phyloP scores from a whole-genome alignment of 2,797 vertebrate species.

The Chanos chanos region DNA sequence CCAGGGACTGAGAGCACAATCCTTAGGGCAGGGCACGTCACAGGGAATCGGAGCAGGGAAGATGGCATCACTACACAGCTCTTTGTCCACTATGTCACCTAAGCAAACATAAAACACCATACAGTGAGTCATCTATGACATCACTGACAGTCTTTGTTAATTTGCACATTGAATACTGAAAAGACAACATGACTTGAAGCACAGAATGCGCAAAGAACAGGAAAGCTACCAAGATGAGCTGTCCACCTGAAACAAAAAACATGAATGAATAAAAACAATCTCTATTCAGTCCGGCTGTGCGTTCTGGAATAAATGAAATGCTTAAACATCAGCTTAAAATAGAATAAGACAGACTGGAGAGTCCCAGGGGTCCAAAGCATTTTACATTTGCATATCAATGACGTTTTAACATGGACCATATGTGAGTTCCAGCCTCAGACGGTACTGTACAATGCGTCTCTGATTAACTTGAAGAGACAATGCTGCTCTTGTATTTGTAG shows the following conservation, averaged over 20 bases:
- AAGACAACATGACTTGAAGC: no score
- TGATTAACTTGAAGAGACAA: neutral
- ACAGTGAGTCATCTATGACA: no score
- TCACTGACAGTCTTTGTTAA: no score
- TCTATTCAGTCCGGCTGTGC: neutral
- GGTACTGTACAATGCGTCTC: constrained; percentile 28
- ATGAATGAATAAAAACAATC: neutral
- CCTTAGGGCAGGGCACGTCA: constrained; percentile 85
- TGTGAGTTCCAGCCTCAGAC: constrained; percentile 55
- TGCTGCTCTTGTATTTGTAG: neutral
- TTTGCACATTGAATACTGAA: no score
- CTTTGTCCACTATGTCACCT: constrained; percentile 81
- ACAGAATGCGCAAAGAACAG: no score
- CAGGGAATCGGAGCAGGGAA: constrained; percentile 79
- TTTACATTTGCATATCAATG: constrained; percentile 48
- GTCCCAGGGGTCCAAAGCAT: constrained; percentile 46
- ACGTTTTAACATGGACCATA: constrained; percentile 32
- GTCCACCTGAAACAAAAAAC: no score
- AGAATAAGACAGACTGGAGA: constrained; percentile 27
- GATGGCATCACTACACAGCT: constrained; percentile 78
- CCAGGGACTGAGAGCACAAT: constrained; percentile 95
- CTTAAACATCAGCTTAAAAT: constrained; percentile 31
- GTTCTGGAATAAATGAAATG: constrained; percentile 4
- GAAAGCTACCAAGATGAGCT: no score
- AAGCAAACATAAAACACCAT: no score